Evolutionary conservation across 2,113 vertebrate genomes (phyloP).

Genomic region (Psilopogon haemacephalus): DNA sequence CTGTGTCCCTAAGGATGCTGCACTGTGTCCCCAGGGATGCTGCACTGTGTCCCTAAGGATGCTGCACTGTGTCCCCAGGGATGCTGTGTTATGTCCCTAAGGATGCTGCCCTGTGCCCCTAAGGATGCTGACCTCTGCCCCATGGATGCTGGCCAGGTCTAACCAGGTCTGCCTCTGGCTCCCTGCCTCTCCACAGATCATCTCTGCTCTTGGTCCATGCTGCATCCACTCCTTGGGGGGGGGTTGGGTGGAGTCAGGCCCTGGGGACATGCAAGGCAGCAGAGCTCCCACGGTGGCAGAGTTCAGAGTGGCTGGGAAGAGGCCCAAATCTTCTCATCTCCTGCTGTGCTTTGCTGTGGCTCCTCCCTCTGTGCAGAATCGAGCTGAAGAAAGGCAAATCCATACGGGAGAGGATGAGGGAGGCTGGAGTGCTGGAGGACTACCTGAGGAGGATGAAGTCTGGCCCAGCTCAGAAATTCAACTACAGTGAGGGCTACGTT

Average conservation of each 20-base stretch:
- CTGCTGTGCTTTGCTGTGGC: background rate
- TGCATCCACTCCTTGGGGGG: background rate
- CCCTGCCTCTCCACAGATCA: rapidly evolving
- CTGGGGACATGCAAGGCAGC: background rate
- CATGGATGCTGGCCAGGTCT: background rate
- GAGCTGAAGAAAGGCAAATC: constrained; percentile 75
- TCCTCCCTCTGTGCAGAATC: constrained; percentile 50
- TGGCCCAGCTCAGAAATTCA: constrained; percentile 71
- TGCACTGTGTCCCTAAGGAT: too few relatives aligned
- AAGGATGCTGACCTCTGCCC: too few relatives aligned
- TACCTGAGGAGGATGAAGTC: constrained; percentile 62
- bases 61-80: too few relatives aligned
- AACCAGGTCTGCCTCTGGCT: background rate
- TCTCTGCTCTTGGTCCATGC: rapidly evolving
- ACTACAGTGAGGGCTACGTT: background rate
- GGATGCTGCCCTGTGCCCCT: too few relatives aligned
- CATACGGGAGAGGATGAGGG: constrained; percentile 74
- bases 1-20: too few relatives aligned
- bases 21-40: too few relatives aligned
- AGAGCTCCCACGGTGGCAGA: background rate
- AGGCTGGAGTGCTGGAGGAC: constrained; percentile 70
- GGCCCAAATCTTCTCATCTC: background rate
- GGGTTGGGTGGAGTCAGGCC: too few relatives aligned
- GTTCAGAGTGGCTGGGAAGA: background rate
- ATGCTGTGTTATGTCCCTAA: too few relatives aligned